Evolutionary conservation across 2,888 invertebrate species (phyloP), one percentile per base, ranked within the genome.

Genomic region (Ophonus ardosiacus): DNA sequence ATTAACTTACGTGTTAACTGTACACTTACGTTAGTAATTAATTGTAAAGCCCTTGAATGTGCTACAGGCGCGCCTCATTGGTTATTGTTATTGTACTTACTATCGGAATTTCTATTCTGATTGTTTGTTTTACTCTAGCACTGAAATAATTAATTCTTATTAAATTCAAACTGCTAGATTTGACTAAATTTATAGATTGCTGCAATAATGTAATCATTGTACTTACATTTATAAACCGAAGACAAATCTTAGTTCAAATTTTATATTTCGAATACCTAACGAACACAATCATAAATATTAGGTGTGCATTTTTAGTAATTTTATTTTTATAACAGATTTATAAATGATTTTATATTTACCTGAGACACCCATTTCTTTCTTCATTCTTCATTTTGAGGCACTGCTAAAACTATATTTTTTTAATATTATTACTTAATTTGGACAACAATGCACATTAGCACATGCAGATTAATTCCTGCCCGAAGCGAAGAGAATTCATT

Each of bases 11-110:
- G 56, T 31, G 71, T 61, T 81, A 81, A 51, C 43, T 61, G 40
- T 81, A 40, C 68, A 56, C 56, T 81, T 81, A 61, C 56, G 56
- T 68, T 59, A 71, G 71, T 81, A 81, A 81, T 81, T 81, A 65
- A 81, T 24, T 71, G 81, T 43, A 78, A 78, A 78, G 78, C 78
- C 57, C 78, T 57, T 78, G 78, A 74, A 74, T 51, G 17, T 71
- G 74, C 51, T 74, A 10, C 21, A 13, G 51, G 18, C 21, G 74
- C 18, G 74, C 43, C 17, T 74, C 74, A 74, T 74, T 74, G 74
- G 74, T 51, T 74, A 21, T 74, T 74, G 17, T 74, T 74, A 18
- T 18, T 74, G 17, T 17, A 21, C 51, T 74, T 51, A 74, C 74
- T 74, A 74, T 51, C 24, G 21, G 21, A 74, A 74, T 74, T 51